Evolutionary conservation across 2,113 vertebrate species (phyloP).

Genomic region (Cacatua alba): DNA sequence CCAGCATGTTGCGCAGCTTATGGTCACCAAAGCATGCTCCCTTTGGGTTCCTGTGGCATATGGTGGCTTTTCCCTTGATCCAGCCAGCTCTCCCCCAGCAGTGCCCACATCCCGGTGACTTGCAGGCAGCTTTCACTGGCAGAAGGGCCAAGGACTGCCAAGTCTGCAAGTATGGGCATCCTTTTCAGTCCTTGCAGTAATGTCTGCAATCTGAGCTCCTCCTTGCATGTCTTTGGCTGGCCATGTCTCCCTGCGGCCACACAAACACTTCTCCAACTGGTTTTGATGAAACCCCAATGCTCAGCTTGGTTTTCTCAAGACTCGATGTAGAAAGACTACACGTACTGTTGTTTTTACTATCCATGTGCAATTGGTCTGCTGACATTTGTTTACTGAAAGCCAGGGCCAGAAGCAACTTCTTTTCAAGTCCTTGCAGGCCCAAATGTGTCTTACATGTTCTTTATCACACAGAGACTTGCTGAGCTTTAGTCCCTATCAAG

Average conservation of each 20-base stretch:
- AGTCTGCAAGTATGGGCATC: background rate
- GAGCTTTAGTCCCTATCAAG: background rate
- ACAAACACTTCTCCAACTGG: rapidly evolving
- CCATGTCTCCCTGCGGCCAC: background rate
- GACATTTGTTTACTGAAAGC: background rate
- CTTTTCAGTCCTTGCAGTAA: background rate
- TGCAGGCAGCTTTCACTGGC: background rate
- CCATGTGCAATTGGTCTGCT: background rate
- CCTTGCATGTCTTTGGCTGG: rapidly evolving
- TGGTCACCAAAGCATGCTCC: too few species aligned
- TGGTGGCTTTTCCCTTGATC: background rate
- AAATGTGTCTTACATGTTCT: background rate
- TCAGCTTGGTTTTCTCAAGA: background rate
- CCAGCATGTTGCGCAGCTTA: background rate
- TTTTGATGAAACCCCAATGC: background rate
- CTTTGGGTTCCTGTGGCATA: too few species aligned
- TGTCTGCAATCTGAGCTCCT: background rate
- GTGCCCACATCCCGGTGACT: background rate
- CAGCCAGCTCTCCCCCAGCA: background rate
- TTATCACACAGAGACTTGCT: background rate
- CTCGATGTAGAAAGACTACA: background rate
- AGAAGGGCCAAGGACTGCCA: background rate
- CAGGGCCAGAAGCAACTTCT: background rate
- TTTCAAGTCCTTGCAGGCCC: background rate
- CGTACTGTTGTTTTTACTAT: background rate